Conservation (phyloP, 2,888 invertebrate genomes). For the Netelia melanura region DNA sequence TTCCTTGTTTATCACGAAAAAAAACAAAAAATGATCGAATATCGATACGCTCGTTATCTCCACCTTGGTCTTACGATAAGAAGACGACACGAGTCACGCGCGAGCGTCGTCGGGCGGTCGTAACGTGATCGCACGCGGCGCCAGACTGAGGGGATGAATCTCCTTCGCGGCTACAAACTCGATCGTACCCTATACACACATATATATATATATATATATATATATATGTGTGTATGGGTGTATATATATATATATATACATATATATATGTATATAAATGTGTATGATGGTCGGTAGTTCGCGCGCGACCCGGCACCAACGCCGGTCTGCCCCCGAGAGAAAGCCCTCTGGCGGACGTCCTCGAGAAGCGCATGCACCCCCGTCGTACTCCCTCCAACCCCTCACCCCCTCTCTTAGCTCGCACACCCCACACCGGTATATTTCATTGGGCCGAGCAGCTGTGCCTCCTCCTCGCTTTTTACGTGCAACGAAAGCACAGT, state of each 20-base stretch:
- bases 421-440: conserved; percentile 49
- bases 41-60: neutral
- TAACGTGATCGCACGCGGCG: conserved; percentile 82
- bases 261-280: neutral
- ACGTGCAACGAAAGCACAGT: conserved; percentile 45
- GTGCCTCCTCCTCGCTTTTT: conserved; percentile 33
- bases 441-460: conserved; percentile 65
- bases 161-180: conserved; percentile 66
- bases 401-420: conserved; percentile 15
- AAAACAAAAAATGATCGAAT: conserved; percentile 21
- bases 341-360: conserved; percentile 26
- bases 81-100: conserved; percentile 21
- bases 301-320: conserved; percentile 36
- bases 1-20: conserved; percentile 1
- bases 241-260: conserved; percentile 16
- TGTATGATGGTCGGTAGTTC: conserved; percentile 24
- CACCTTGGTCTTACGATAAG: no score
- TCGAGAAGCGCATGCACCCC: conserved; percentile 63
- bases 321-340: conserved; percentile 49
- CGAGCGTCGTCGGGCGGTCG: conserved; percentile 67
- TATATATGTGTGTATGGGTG: no score
- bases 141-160: conserved; percentile 81
- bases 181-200: conserved; percentile 32
- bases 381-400: neutral
- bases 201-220: conserved; percentile 11